A percentile compares a stretch with the other conserved stretches of the same genome.
phyloP scores from a whole-genome alignment of 30 jellyfish, hydroid and myxozoan genomes.

The Sanderia malayensis region DNA sequence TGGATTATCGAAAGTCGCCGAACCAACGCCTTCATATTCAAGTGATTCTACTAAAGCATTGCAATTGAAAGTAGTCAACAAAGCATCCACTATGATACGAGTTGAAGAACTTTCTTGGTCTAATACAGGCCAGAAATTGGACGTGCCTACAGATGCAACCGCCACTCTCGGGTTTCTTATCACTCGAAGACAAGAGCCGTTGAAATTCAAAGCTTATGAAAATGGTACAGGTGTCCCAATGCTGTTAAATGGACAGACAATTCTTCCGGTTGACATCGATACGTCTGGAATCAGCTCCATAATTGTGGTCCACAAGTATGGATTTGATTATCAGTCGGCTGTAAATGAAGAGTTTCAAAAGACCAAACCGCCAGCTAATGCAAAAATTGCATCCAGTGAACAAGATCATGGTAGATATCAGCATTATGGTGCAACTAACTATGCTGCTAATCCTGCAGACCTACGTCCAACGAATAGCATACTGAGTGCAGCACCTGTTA shows the following conservation, averaged over 20 bases:
- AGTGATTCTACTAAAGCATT: slow-evolving; percentile 32
- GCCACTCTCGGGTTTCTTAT: slow-evolving; percentile 85
- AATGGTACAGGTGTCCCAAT: slow-evolving; percentile 56
- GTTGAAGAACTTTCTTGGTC: slow-evolving; percentile 55
- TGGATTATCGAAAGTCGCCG: slow-evolving; percentile 45
- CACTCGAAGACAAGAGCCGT: slow-evolving; percentile 77
- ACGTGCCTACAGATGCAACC: slow-evolving; percentile 87
- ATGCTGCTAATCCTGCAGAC: not conserved
- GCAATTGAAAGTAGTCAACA: slow-evolving; percentile 47
- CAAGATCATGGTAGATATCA: not conserved
- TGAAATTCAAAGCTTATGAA: slow-evolving; percentile 85
- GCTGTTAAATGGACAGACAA: slow-evolving; percentile 74
- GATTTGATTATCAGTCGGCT: slow-evolving; percentile 11
- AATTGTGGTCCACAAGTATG: slow-evolving; percentile 75
- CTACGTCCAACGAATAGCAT: not conserved
- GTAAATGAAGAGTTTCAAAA: not conserved
- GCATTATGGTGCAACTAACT: not conserved
- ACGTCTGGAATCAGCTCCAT: slow-evolving; percentile 48
- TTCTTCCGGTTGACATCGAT: slow-evolving; percentile 72
- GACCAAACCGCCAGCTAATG: not conserved
- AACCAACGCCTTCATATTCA: slow-evolving; percentile 2
- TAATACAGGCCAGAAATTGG: slow-evolving; percentile 82
- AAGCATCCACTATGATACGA: slow-evolving; percentile 29
- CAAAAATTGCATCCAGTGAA: not conserved
- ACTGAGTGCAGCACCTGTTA: too few species aligned